These are phyloP conservation scores for Andrena praecox DNA, from an alignment of 2,888 invertebrate species.

Conservation along the genomic window DNA sequence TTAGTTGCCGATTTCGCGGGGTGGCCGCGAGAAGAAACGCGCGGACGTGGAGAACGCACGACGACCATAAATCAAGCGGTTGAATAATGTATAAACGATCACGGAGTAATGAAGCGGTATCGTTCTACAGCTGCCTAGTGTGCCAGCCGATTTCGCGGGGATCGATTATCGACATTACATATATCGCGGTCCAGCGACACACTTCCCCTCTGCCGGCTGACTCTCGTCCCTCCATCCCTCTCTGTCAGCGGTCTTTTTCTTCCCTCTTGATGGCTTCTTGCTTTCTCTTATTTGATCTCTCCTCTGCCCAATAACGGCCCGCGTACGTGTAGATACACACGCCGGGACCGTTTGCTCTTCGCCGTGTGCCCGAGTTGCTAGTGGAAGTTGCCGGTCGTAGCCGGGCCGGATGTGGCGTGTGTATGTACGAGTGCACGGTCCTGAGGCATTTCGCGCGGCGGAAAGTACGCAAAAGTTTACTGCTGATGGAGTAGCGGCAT, in stretches of 20 bases:
- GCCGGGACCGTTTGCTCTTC: not conserved
- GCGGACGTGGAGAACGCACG: conserved; percentile 25
- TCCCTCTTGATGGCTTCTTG: conserved; percentile 19
- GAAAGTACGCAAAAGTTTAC: conserved; percentile 74
- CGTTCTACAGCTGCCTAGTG: conserved; percentile 54
- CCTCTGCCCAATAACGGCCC: not conserved
- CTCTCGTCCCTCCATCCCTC: conserved; percentile 24
- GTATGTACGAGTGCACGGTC: conserved; percentile 6
- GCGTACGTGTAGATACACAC: not conserved
- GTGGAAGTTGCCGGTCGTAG: conserved; percentile 1
- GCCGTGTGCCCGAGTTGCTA: not conserved
- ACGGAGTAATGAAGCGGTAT: conserved; percentile 68
- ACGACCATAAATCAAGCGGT: conserved; percentile 65
- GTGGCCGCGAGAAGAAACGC: not conserved
- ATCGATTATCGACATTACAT: conserved; percentile 69
- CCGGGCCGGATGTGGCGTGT: not conserved
- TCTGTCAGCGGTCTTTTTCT: conserved; percentile 31
- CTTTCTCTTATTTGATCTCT: conserved; percentile 40
- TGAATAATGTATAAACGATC: conserved; percentile 68
- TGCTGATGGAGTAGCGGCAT: conserved; percentile 76
- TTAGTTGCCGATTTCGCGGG: conserved; percentile 26
- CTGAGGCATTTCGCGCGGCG: conserved; percentile 45
- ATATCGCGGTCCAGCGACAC: conserved; percentile 46
- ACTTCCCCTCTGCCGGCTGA: conserved; percentile 13
- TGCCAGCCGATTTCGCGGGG: conserved; percentile 62